Base-by-base conservation (phyloP, 2,888 invertebrate genomes). In the Macroteleia sp. region DNA sequence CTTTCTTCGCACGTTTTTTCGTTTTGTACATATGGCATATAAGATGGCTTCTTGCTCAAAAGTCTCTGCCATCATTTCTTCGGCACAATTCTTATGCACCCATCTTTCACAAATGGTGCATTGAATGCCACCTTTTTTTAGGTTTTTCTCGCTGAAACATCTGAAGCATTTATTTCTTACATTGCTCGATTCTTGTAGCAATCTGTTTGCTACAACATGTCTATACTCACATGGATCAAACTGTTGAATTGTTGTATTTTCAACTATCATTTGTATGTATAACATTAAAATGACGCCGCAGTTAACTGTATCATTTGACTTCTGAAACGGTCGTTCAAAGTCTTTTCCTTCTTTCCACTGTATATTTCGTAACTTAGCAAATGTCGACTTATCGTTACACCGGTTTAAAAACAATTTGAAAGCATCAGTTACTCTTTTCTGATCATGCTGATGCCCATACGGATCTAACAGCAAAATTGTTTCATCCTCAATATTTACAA, bases 341-440 rank as follows among this genome's bases (percentile, higher is more conserved):
- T 61, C 36, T 1, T 32, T 5, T 22, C 10, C 25, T 4, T 22
- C 10, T 16, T 20, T 61, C 59, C 59, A 61, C 0, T 20, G 6
- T 16, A 46, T 25, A 2, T 46, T 34, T 22, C 34, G 14, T 10
- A 61, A 34, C 16, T 44, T 34, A 1, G 16, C 44, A 17, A 46
- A 44, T 4, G 42, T 20, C 3, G 22, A 16, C 2, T 34, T 34
- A 14, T 61, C 22, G 10, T 44, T 44, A 17, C 64, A 69, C 6
- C 6, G 6, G 19, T 52, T 10, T 32, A 67, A 3, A 30, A 71
- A 79, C 3, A 8, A 12, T n/a, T 61, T 61, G 16, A 79, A 79
- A 10, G 48, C 71, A 52, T 56, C 9, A 10, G 32, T 20, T 1
- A 42, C 66, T 50, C 74, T 56, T 17, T 59, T 22, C 2, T 28